phyloP scores from a whole-genome alignment of 2,113 vertebrate species.

The Labeo rohita region DNA sequence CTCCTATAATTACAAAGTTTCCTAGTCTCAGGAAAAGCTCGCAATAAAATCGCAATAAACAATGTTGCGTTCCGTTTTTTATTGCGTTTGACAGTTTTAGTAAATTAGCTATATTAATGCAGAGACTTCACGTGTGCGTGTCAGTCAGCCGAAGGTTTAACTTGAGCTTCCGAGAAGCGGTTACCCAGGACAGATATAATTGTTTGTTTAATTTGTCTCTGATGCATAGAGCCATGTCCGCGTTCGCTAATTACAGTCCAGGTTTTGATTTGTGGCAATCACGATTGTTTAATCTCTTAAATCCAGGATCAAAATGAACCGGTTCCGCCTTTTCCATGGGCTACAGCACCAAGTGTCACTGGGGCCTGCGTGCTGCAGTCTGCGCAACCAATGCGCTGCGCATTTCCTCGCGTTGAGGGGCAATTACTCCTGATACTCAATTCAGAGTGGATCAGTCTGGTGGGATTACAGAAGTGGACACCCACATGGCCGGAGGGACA shows the following conservation, averaged over 20 bases:
- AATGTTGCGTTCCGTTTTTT: not conserved
- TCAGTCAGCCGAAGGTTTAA: not conserved
- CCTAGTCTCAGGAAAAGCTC: not conserved
- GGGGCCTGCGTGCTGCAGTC: constrained; percentile 54
- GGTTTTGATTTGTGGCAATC: constrained; percentile 43
- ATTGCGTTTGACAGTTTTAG: not conserved
- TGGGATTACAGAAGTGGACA: constrained; percentile 48
- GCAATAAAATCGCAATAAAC: not conserved
- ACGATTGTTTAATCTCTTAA: constrained; percentile 32
- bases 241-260: constrained; percentile 68
- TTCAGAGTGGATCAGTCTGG: constrained; percentile 25
- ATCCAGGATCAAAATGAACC: constrained; percentile 20
- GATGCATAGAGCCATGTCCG: constrained; percentile 69
- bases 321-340: constrained; percentile 12
- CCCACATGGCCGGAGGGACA: constrained; percentile 3
- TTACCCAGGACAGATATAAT: constrained; percentile 63
- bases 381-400: constrained; percentile 53
- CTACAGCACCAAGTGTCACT: constrained; percentile 17
- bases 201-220: constrained; percentile 75
- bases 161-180: not conserved
- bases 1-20: not conserved
- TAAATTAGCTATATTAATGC: not conserved
- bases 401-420: constrained; percentile 53
- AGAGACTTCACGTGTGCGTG: not conserved
- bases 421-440: constrained; percentile 41